Conservation (phyloP, 1,140 invertebrate species). For the Drosophila nannoptera region DNA sequence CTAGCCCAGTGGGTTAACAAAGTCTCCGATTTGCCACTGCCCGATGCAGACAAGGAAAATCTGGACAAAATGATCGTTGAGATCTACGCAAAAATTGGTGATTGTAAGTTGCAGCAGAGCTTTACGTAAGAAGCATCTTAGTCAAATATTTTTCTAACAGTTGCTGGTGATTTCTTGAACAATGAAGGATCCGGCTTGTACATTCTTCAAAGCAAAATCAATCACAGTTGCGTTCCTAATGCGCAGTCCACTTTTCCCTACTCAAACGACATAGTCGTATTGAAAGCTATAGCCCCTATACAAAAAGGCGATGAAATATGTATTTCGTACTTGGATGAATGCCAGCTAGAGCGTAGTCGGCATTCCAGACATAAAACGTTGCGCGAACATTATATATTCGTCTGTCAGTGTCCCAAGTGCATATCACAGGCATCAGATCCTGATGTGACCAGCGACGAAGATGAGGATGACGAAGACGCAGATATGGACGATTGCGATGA, state of each 20-base stretch:
- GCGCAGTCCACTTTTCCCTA: constrained; percentile 91
- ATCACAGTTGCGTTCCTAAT: constrained; percentile 96
- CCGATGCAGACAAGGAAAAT: constrained; percentile 83
- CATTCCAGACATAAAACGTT: constrained; percentile 91
- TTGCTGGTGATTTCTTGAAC: constrained; percentile 92
- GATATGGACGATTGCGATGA: constrained; percentile 64
- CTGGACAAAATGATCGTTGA: constrained; percentile 89
- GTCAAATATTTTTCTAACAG: constrained; percentile 79
- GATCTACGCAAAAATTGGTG: constrained; percentile 90
- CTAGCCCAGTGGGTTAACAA: constrained; percentile 92
- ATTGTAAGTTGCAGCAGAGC: constrained; percentile 82
- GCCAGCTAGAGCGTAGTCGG: constrained; percentile 87
- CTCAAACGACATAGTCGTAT: constrained; percentile 88
- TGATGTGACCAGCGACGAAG: constrained; percentile 89
- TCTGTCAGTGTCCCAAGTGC: constrained; percentile 87
- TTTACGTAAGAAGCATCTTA: neutral
- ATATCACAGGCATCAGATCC: constrained; percentile 85
- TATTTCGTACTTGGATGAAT: constrained; percentile 95
- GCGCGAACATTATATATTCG: constrained; percentile 88
- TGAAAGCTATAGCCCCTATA: constrained; percentile 89
- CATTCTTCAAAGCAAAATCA: constrained; percentile 89
- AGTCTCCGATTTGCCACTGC: constrained; percentile 84
- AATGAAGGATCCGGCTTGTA: constrained; percentile 96
- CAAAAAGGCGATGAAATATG: constrained; percentile 91
- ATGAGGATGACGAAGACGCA: constrained; percentile 81